phyloP scores from a whole-genome alignment of 2,888 invertebrate species.

The Meteorus cinctellus region DNA sequence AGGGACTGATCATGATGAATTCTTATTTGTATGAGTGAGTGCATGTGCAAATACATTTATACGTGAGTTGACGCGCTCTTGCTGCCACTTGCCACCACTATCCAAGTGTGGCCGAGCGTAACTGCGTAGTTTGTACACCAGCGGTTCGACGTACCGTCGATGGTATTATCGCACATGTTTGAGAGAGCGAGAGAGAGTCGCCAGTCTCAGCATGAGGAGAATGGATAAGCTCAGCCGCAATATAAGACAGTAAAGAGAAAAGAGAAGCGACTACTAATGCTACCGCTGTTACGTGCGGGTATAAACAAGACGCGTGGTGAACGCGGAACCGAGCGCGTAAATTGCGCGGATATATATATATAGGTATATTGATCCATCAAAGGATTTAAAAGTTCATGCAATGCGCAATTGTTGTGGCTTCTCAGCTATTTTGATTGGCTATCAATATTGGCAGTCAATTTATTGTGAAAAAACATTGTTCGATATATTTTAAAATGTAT shows the following conservation, averaged over 20 bases:
- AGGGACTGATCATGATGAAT: background rate
- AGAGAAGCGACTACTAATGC: constrained; percentile 6
- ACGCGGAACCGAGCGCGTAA: constrained; percentile 25
- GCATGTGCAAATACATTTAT: constrained; percentile 32
- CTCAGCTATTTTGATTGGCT: too few species aligned
- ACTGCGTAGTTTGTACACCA: constrained; percentile 68
- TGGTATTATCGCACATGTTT: constrained; percentile 43
- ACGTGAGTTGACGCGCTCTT: constrained; percentile 33
- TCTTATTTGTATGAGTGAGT: background rate
- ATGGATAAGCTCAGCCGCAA: constrained; percentile 29
- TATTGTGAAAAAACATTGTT: too few species aligned
- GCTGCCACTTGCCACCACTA: constrained; percentile 55
- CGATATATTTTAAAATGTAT: too few species aligned
- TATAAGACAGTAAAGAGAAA: constrained; percentile 1
- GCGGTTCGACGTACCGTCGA: constrained; percentile 30
- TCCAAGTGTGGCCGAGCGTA: constrained; percentile 61
- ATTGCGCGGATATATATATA: background rate
- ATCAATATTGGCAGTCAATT: too few species aligned
- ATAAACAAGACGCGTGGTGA: constrained; percentile 19
- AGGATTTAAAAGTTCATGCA: constrained; percentile 1
- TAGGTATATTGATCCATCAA: constrained; percentile 3
- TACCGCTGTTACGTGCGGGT: constrained; percentile 9
- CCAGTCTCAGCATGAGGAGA: constrained; percentile 43
- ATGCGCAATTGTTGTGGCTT: too few species aligned
- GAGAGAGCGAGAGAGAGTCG: constrained; percentile 39